Percentiles rank a stretch among this genome's conserved stretches.
phyloP scores from a whole-genome alignment of 2,113 vertebrate genomes.

The Nothobranchius furzeri region DNA sequence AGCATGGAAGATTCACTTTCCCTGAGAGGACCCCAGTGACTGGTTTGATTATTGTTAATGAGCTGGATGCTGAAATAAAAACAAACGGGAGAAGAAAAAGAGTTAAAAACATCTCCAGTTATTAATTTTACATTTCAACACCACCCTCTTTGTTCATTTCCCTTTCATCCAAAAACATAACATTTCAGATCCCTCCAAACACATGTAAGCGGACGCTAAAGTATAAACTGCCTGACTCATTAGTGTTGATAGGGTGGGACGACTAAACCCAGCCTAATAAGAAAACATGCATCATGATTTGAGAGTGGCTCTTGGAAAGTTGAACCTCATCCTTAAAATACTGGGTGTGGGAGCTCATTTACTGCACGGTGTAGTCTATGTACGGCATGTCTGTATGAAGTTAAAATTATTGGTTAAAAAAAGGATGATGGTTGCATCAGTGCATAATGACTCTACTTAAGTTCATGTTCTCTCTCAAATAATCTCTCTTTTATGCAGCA shows the following conservation, averaged over 20 bases:
- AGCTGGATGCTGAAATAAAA: constrained; percentile 65
- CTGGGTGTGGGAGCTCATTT: constrained; percentile 58
- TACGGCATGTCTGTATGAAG: constrained; percentile 35
- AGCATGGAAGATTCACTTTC: constrained; percentile 90
- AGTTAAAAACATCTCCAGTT: constrained; percentile 22
- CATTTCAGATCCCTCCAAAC: constrained; percentile 3
- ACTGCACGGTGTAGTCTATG: constrained; percentile 29
- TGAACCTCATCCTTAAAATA: constrained; percentile 55
- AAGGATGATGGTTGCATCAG: constrained; percentile 15
- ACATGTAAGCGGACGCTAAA: constrained; percentile 8
- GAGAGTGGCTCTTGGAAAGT: constrained; percentile 66
- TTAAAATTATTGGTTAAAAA: constrained; percentile 31
- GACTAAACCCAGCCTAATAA: constrained; percentile 56
- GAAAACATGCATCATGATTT: constrained; percentile 60
- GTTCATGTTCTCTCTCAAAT: constrained; percentile 6
- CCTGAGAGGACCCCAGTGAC: constrained; percentile 88
- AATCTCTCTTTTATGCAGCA: background rate
- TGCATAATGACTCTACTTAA: background rate
- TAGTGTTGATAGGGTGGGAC: constrained; percentile 50
- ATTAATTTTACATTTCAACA: background rate
- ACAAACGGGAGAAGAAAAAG: constrained; percentile 14
- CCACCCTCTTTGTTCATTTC: background rate
- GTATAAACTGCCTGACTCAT: constrained; percentile 33
- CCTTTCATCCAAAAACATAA: constrained; percentile 1
- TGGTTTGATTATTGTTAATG: constrained; percentile 69